Evolutionary conservation across 2,888 invertebrate species (phyloP).

Genomic region (Brachypalpus laphriformis): DNA sequence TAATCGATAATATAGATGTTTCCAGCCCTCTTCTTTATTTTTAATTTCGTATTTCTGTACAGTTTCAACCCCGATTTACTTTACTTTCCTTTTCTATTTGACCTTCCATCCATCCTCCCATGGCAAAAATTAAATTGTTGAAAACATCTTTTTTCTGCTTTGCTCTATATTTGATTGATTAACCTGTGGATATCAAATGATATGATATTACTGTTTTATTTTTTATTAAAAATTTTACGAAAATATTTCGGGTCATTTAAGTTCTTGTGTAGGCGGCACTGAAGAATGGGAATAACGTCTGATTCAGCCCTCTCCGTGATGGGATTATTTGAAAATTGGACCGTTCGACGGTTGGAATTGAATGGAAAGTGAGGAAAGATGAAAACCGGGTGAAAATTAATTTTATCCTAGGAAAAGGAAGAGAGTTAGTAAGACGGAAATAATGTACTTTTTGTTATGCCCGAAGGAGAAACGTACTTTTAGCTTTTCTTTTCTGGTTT

Average conservation of each 20-base stretch:
- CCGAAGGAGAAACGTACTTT: slow-evolving; percentile 3
- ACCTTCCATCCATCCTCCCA: background rate
- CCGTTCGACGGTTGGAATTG: slow-evolving; percentile 3
- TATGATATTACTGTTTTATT: slow-evolving; percentile 1
- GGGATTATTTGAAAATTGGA: slow-evolving; percentile 26
- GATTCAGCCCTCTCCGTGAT: background rate
- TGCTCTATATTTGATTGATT: slow-evolving; percentile 43
- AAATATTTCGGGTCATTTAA: slow-evolving; percentile 27
- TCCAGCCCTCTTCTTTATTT: slow-evolving; percentile 2
- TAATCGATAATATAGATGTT: slow-evolving; percentile 25
- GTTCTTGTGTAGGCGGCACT: background rate
- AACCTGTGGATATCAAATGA: slow-evolving; percentile 19
- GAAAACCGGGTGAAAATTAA: background rate
- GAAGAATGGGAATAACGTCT: background rate
- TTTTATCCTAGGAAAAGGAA: background rate
- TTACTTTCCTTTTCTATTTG: slow-evolving; percentile 27
- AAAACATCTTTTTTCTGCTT: background rate
- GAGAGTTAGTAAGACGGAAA: background rate
- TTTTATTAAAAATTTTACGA: slow-evolving; percentile 4
- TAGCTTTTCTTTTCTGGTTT: background rate
- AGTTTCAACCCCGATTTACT: slow-evolving; percentile 4
- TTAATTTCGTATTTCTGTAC: slow-evolving; percentile 22
- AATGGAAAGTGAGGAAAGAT: background rate
- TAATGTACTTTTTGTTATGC: background rate
- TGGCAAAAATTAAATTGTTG: slow-evolving; percentile 26